These are phyloP conservation scores for Narcine bancroftii DNA, from an alignment of 2,113 vertebrate species.

Conservation along the genomic window DNA sequence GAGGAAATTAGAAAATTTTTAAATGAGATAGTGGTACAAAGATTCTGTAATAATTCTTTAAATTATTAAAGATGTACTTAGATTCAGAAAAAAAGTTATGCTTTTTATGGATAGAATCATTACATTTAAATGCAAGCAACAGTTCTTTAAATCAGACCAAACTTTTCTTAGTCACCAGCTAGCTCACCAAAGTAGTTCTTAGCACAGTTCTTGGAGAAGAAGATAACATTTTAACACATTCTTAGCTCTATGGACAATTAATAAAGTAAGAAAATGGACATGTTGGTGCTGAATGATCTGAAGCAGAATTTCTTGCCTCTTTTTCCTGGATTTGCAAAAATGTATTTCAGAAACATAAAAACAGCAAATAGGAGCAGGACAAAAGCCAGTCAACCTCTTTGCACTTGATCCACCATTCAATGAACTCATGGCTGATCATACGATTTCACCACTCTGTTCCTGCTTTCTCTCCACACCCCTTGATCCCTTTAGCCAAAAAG, in stretches of 20 bases:
- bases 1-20: neutral
- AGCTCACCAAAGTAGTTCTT: neutral
- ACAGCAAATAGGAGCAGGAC: too few species aligned
- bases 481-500: too few species aligned
- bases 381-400: too few species aligned
- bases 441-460: too few species aligned
- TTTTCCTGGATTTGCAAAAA: too few species aligned
- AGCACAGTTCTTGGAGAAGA: neutral
- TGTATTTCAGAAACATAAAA: too few species aligned
- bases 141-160: neutral
- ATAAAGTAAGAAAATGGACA: neutral
- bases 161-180: neutral
- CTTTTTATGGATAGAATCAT: neutral
- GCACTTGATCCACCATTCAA: too few species aligned
- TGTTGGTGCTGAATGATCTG: neutral
- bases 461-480: too few species aligned
- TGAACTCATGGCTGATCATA: too few species aligned
- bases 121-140: too few species aligned
- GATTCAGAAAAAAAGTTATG: neutral
- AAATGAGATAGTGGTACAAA: neutral
- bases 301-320: neutral
- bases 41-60: neutral
- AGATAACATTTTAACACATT: neutral
- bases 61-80: neutral
- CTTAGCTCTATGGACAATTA: neutral